Base-by-base conservation (phyloP, 2,888 invertebrate genomes). In the Bombylius major region DNA sequence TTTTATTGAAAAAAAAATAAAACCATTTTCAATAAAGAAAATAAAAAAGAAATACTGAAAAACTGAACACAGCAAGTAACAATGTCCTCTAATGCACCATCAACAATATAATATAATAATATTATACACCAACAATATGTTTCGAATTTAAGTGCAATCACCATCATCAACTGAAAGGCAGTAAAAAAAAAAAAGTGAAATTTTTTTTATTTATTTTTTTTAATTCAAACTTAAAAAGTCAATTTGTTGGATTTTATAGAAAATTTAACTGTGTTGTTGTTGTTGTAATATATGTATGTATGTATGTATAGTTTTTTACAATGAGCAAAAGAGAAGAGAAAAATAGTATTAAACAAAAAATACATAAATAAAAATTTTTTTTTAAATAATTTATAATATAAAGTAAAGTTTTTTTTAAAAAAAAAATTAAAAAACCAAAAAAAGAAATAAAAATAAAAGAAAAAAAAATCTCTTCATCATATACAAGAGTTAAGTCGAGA, bases 161-260 rank as follows among this genome's bases (percentile, higher is more conserved):
- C 31, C 36, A 39, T 42, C 11, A 42, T 42, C 11, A 42, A 42
- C 11, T 11, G 39, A 42, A 42, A 42, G 39, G 39, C 4, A 23
- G 3, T 1, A 23, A 23, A 23, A 23, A 50, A 50, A 50, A 55
- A 55, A 51, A 55, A 55, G 55, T 55, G 55, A 55, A 55, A 55
- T 46, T 50, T 50, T 55, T 51, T n/a, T 23, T n/a, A n/a, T n/a
- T 23, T 23, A 23, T 23, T 23, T 23, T 51, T 33, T 31, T 54
- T 14, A n/a, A 23, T 23, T 23, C 23, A 23, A 42, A 42, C 39
- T 23, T 33, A 36, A 39, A 49, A 36, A 50, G 50, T 36, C 44
- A 55, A 51, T 47, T 34, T 39, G 46, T 42, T 42, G 47, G 34
- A 11, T 42, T 11, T 11, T 42, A 42, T 11, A 42, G 39, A 23